A percentile compares a stretch with the other conserved stretches of the same genome.
phyloP scores from a whole-genome alignment of 2,113 vertebrate species.

The Aptenodytes forsteri region DNA sequence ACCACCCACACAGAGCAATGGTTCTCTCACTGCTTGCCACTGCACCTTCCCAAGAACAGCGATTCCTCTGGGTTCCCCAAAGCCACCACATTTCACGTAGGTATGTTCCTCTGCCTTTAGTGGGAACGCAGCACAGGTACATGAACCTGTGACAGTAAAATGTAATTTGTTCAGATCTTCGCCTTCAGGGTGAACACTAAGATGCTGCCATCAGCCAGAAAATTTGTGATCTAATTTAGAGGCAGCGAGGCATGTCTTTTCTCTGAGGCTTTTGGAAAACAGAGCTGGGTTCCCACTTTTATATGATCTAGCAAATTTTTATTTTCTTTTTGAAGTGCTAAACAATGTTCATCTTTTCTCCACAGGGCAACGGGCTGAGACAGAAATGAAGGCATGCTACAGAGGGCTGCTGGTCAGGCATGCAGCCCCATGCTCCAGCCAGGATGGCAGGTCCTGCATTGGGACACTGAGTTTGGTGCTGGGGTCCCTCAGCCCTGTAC shows the following conservation, averaged over 20 bases:
- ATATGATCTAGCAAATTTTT: neutral
- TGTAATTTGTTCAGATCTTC: conserved; percentile 76
- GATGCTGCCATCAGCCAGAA: conserved; percentile 79
- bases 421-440: neutral
- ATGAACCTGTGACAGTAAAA: conserved; percentile 70
- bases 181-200: conserved; percentile 72
- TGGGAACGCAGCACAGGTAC: conserved; percentile 48
- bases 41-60: neutral
- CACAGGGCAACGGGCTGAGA: neutral
- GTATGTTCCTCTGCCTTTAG: neutral
- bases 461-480: neutral
- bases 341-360: neutral
- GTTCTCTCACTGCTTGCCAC: neutral
- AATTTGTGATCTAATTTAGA: conserved; percentile 85
- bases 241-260: conserved; percentile 74
- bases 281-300: conserved; percentile 34
- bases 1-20: neutral
- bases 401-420: neutral
- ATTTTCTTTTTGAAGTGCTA: conserved; percentile 7
- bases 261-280: conserved; percentile 64
- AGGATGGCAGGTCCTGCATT: neutral
- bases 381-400: neutral
- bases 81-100: neutral
- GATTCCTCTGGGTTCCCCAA: neutral
- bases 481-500: neutral